Base-by-base conservation (phyloP, 1,140 invertebrate genomes). In the Drosophila orena region DNA sequence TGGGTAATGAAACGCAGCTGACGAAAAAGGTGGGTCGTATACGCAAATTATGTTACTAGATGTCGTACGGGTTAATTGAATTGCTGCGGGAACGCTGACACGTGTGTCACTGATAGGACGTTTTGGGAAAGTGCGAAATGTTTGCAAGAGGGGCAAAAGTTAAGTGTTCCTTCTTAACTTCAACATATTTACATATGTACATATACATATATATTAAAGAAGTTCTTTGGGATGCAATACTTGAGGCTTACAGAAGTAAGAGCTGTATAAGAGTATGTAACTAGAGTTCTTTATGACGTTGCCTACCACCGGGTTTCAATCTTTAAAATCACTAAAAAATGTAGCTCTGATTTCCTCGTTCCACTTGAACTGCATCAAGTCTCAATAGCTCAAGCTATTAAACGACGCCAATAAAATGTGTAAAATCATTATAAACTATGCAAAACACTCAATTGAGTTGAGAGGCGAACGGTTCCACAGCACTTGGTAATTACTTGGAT, bases 11-110 rank as follows among this genome's bases (percentile, higher is more conserved):
- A 65, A 60, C 27, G 43, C 42, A 24, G 40, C 20, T 55, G 40
- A 11, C 24, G 34, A 42, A 34, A 65, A 50, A 50, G 50, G 62
- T 50, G 38, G 54, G 71, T 58, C 71, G 74, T 54, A 38, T 44
- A 57, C 49, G 50, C 74, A 76, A 77, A 77, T 77, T 17, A 17
- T 17, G 17, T 17, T 76, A 68, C 72, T 58, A 8, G 37, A 65
- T 74, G 61, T 55, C 49, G 62, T 54, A 68, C 30, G 44, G 62
- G 61, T 76, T 77, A 77, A 77, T 76, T 77, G 62, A 77, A 77
- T 77, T 77, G 72, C 62, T 38, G 54, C 24, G 44, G 49, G 20
- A 64, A 37, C 35, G 35, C 46, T n/a, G 50, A 56, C 62, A 70
- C 66, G 66, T 69, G 66, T 70, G 66, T 20, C 61, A 46, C 40